Evolutionary conservation across 2,888 invertebrate species (phyloP), one percentile per base, ranked within the genome.

Genomic region (Caradrina clavipalpis): DNA sequence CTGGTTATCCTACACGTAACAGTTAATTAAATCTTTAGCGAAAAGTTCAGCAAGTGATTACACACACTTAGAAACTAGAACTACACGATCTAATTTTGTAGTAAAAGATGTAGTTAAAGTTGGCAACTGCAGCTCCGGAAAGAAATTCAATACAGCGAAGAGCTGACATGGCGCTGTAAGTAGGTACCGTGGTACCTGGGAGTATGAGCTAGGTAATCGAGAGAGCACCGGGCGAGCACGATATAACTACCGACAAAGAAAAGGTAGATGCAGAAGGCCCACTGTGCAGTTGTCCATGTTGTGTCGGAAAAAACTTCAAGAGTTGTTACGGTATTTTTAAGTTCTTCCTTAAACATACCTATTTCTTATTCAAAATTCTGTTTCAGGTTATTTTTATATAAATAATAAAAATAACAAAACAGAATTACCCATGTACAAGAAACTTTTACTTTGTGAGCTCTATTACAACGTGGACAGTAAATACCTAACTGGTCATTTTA

Each of bases 131-230:
- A 17, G 45, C 61, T 65, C 53, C 21, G 42, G 47, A 55, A 66
- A 73, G 68, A 70, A 81, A 76, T 82, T 73, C 66, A 77, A 80
- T 78, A 73, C 75, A 60, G 68, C 47, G 55, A 59, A 61, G 72
- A 72, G 69, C 74, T 68, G 73, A 79, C 73, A 81, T 67, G 68
- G 67, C 56, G 19, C 61, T 60, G 64, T 31, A 51, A 49, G 55
- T 57, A 66, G 73, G 56, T 60, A 70, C 22, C 47, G 19, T 35
- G 73, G 49, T 53, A 62, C 47, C 22, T 55, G 54, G 17, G 22
- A 51, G 55, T 19, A 60, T 39, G 62, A 58, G 47, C 69, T 45
- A 79, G 72, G 81, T 73, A 83, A 83, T 81, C 74, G 49, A 57
- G 65, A 54, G 69, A 70, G 66, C 58, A 70, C 56, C 21, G 45